Percentiles rank a stretch among this genome's conserved stretches.
These are phyloP conservation scores for Ormyrus nitidulus DNA, from an alignment of 2,888 invertebrate species.

Conservation along the genomic window DNA sequence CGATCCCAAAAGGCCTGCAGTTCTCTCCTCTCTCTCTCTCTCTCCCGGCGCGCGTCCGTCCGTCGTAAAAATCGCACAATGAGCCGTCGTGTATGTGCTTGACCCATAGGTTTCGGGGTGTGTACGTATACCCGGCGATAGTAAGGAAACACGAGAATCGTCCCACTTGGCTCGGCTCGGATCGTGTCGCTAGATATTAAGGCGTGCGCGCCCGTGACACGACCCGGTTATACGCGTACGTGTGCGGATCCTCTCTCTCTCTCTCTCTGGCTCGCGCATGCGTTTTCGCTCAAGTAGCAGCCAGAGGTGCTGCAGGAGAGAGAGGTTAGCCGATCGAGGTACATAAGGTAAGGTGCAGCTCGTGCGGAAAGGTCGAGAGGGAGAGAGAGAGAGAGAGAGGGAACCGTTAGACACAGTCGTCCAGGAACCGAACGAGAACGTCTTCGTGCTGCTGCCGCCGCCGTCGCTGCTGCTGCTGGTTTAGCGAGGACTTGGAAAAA, in stretches of 20 bases:
- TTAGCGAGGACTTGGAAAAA: background rate
- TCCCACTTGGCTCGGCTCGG: conserved; percentile 28
- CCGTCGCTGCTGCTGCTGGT: too few species aligned
- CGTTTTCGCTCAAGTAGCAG: conserved; percentile 29
- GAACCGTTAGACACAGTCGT: conserved; percentile 61
- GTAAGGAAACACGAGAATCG: conserved; percentile 27
- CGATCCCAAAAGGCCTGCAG: too few species aligned
- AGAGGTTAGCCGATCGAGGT: conserved; percentile 3
- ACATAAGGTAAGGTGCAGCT: conserved; percentile 53
- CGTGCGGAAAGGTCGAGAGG: conserved; percentile 44
- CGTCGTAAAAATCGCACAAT: too few species aligned
- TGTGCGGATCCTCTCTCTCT: conserved; percentile 36
- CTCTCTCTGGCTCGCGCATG: background rate
- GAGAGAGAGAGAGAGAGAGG: conserved; percentile 4
- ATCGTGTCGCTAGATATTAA: conserved; percentile 59
- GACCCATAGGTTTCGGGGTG: background rate
- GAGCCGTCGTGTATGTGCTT: background rate
- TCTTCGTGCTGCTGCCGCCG: background rate
- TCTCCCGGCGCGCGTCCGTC: too few species aligned
- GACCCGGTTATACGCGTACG: conserved; percentile 59
- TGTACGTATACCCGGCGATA: background rate
- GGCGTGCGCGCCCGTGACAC: conserved; percentile 58
- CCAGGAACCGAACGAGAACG: conserved; percentile 39
- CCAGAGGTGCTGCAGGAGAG: background rate
- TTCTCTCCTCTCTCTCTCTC: too few species aligned